Percentiles rank a stretch among this genome's conserved stretches.
These are phyloP conservation scores for Nasonia vitripennis DNA, from an alignment of 1,140 invertebrate species.

Conservation along the genomic window DNA sequence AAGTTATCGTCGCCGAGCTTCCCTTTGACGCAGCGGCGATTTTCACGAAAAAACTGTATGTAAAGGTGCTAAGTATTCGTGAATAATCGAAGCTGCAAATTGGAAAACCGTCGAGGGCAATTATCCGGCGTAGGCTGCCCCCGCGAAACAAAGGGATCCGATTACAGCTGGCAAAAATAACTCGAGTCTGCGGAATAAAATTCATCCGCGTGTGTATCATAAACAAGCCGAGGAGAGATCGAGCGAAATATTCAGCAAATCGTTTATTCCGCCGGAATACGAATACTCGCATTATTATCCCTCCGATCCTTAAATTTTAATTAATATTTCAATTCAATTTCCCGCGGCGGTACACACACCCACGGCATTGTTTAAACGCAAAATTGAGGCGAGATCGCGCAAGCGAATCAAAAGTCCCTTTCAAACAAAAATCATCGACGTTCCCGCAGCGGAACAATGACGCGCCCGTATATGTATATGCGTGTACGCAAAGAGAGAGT, in stretches of 20 bases:
- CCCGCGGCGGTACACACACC: no score
- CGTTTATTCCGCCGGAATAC: background rate
- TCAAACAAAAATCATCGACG: background rate
- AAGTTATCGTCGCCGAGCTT: background rate
- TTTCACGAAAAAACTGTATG: no score
- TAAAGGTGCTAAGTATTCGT: no score
- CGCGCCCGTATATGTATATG: no score
- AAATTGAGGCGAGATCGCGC: background rate
- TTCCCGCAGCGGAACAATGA: background rate
- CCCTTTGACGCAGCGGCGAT: no score
- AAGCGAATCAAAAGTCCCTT: background rate
- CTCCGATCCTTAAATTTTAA: background rate
- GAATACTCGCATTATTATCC: background rate
- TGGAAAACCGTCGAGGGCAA: no score
- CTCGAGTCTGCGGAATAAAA: background rate
- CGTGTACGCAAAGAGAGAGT: no score
- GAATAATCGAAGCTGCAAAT: no score
- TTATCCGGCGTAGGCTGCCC: no score
- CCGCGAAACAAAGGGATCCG: no score
- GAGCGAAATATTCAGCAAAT: background rate
- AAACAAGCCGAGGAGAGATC: background rate
- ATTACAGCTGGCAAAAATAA: no score
- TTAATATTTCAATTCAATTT: background rate
- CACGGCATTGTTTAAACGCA: background rate
- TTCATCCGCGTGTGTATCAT: background rate